Conservation (phyloP, 30 jellyfish, hydroid and myxozoan genomes). For the Kudoa iwatai region DNA sequence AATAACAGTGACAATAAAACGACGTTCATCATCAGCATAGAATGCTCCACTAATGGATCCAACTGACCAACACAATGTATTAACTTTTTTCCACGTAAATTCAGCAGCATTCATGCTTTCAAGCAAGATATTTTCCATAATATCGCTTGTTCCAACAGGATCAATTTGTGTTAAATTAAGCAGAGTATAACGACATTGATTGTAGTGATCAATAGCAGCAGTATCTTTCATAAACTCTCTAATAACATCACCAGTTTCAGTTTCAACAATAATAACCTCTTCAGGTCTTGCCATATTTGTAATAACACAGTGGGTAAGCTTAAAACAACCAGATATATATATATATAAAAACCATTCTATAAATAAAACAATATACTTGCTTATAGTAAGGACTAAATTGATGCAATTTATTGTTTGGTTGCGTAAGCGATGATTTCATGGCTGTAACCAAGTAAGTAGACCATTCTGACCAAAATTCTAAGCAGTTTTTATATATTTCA, state of each 20-base stretch:
- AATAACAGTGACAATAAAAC: constrained; percentile 48
- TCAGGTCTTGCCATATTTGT: constrained; percentile 94
- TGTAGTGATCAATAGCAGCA: constrained; percentile 53
- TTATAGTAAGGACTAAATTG: too few relatives aligned
- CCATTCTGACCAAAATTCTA: constrained; percentile 33
- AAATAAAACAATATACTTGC: too few relatives aligned
- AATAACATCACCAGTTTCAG: constrained; percentile 89
- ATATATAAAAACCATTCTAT: too few relatives aligned
- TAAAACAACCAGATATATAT: constrained; percentile 1
- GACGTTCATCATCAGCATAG: constrained; percentile 75
- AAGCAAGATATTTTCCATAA: too few relatives aligned
- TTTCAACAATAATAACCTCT: constrained; percentile 74
- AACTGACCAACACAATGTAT: constrained; percentile 49
- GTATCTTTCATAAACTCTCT: constrained; percentile 89
- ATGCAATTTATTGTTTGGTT: too few relatives aligned
- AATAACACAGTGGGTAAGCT: constrained; percentile 38
- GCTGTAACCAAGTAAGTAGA: background rate
- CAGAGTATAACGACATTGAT: constrained; percentile 55
- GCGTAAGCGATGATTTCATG: too few relatives aligned
- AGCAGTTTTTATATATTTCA: constrained; percentile 53
- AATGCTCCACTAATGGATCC: constrained; percentile 96
- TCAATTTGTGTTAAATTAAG: constrained; percentile 4
- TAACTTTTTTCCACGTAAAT: background rate
- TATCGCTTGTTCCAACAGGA: too few relatives aligned
- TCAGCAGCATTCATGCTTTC: background rate